Evolutionary conservation across 92 coral and sea anemone species (phyloP).

Genomic region (Porites lobata): DNA sequence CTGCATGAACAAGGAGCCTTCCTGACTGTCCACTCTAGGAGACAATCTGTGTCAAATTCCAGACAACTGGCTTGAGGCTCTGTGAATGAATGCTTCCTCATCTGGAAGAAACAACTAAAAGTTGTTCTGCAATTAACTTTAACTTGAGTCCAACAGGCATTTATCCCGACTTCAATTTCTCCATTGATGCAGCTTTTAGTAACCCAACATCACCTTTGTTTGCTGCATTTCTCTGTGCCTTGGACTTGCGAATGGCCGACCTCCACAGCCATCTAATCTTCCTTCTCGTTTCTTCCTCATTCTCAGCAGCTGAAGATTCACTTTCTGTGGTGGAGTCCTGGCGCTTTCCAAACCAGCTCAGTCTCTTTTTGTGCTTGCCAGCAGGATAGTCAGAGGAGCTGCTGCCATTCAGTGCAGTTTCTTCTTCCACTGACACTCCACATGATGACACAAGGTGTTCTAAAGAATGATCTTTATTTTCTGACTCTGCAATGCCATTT

Average conservation of each 20-base stretch:
- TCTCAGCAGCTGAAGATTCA: slow-evolving; percentile 60
- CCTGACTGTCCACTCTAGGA: background rate
- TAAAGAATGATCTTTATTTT: background rate
- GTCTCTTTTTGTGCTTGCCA: slow-evolving; percentile 71
- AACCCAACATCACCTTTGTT: slow-evolving; percentile 12
- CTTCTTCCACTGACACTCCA: slow-evolving; percentile 6
- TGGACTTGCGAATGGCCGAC: slow-evolving; percentile 79
- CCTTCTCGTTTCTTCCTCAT: slow-evolving; percentile 77
- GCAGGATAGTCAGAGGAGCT: slow-evolving; percentile 24
- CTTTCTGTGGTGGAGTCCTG: slow-evolving; percentile 71
- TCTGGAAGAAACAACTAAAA: background rate
- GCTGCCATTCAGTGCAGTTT: background rate
- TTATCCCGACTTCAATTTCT: slow-evolving; percentile 71
- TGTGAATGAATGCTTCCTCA: background rate
- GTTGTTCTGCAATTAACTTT: background rate
- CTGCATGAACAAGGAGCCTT: background rate
- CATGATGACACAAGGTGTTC: slow-evolving; percentile 8
- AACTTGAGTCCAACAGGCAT: background rate
- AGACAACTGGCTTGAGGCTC: background rate
- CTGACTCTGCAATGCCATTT: slow-evolving; percentile 9
- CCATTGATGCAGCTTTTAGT: slow-evolving; percentile 31
- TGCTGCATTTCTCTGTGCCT: slow-evolving; percentile 36
- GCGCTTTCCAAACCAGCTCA: slow-evolving; percentile 79
- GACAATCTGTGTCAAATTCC: background rate
- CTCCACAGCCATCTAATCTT: slow-evolving; percentile 86